Evolutionary conservation across 2,113 vertebrate species (phyloP).

Genomic region (Chauna torquata): DNA sequence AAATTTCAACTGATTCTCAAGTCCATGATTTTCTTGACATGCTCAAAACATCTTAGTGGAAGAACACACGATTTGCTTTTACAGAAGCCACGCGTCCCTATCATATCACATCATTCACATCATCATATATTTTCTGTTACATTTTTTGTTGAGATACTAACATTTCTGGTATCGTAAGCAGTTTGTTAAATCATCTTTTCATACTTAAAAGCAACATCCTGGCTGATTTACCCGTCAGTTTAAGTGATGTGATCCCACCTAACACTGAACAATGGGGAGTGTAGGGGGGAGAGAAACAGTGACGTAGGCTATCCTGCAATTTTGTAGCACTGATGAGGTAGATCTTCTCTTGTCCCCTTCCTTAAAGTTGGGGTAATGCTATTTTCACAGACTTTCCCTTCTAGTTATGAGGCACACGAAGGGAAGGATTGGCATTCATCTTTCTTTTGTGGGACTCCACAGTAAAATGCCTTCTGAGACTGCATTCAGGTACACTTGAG

Average conservation of each 20-base stretch:
- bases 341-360: neutral
- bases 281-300: neutral
- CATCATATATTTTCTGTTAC: neutral
- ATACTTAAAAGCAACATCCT: neutral
- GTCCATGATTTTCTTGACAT: constrained; percentile 28
- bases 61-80: neutral
- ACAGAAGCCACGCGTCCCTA: constrained; percentile 7
- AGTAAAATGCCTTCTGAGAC: neutral
- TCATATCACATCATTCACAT: neutral
- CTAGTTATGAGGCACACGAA: neutral
- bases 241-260: neutral
- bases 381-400: neutral
- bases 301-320: neutral
- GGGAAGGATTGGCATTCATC: neutral
- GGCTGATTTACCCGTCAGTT: neutral
- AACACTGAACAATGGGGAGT: neutral
- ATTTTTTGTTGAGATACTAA: neutral
- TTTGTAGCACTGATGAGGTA: neutral
- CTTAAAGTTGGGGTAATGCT: neutral
- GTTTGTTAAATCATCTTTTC: neutral
- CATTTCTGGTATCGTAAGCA: neutral
- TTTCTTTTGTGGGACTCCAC: neutral
- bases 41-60: constrained; percentile 8
- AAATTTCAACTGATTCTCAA: constrained; percentile 38
- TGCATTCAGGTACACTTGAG: neutral